Conservation (phyloP, 23 tunicate genomes). For the Styela plicata region DNA sequence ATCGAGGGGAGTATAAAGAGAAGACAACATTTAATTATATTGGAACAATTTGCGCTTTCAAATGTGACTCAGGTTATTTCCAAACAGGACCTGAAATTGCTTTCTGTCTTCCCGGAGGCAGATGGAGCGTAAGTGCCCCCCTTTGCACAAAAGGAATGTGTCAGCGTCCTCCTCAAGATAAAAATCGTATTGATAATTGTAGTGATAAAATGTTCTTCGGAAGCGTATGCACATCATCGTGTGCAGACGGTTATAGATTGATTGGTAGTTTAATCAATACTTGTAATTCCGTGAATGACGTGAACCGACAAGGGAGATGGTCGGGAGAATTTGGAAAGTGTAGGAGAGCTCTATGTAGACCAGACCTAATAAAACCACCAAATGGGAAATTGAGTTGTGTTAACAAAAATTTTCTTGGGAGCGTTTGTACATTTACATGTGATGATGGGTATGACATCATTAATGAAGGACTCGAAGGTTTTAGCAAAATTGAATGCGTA, state of each 20-base stretch:
- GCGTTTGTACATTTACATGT: constrained; percentile 46
- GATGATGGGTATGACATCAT: constrained; percentile 30
- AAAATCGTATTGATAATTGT: constrained; percentile 13
- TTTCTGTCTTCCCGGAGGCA: constrained; percentile 11
- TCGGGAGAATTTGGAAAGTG: constrained; percentile 11
- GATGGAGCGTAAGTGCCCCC: constrained; percentile 11
- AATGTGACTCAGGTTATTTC: constrained; percentile 23
- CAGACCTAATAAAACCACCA: constrained; percentile 19
- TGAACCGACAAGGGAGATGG: constrained; percentile 4
- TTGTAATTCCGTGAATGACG: neutral
- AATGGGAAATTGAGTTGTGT: constrained; percentile 34
- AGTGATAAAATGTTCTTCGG: neutral
- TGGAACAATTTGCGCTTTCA: constrained; percentile 24
- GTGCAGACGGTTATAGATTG: constrained; percentile 9
- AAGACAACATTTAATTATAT: constrained; percentile 1
- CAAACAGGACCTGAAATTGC: neutral
- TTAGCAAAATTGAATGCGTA: constrained; percentile 7
- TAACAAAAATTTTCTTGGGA: constrained; percentile 29
- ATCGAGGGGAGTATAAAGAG: neutral
- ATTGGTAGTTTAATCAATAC: constrained; percentile 6
- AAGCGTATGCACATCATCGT: neutral
- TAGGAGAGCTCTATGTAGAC: constrained; percentile 20
- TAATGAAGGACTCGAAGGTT: neutral
- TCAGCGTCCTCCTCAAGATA: constrained; percentile 12
- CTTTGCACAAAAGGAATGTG: constrained; percentile 7